Evolutionary conservation across 2,888 invertebrate species (phyloP), one percentile per base, ranked within the genome.

Genomic region (Drosophila differens): DNA sequence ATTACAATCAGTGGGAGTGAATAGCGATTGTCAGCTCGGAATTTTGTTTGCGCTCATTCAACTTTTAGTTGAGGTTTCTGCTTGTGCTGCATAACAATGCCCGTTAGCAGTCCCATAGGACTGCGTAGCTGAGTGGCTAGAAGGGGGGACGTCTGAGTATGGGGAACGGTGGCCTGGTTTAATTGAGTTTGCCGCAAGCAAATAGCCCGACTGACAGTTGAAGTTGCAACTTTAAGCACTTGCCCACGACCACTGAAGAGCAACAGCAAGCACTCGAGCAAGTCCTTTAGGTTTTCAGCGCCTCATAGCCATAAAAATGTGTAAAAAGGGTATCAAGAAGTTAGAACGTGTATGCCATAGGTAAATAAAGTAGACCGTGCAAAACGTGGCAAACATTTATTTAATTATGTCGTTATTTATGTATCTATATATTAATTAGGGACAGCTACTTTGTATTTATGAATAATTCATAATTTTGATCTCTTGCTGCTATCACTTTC

Each of bases 141-240:
- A 16, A 53, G 58, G 51, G 22, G 51, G 47, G 44, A 41, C 33
- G 49, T 28, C 16, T 53, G 39, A 2, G 19, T 49, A 14, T 47
- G 51, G 53, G 47, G 7, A 47, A 53, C 55, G 47, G 63, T 75
- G 73, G 61, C 74, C 76, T 69, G 74, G 65, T 68, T 76, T 80
- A 80, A 80, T 80, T 80, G 76, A 80, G 80, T 80, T 80, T 76
- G 70, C 80, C 76, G 59, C 76, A 74, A 76, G 80, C 80, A 80
- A 80, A 81, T 81, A 79, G 70, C 79, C 54, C 52, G 58, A 62
- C 70, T 68, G 64, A 76, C 83, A 83, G 76, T 79, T 68, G 65
- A 76, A 72, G 79, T 72, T 81, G 79, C 82, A 85, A 68, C 82
- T 79, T 85, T 65, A 61, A 76, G 70, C 71, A 74, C 81, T 78